Conservation (phyloP, 2,113 vertebrate genomes). For the Ciconia boyciana region DNA sequence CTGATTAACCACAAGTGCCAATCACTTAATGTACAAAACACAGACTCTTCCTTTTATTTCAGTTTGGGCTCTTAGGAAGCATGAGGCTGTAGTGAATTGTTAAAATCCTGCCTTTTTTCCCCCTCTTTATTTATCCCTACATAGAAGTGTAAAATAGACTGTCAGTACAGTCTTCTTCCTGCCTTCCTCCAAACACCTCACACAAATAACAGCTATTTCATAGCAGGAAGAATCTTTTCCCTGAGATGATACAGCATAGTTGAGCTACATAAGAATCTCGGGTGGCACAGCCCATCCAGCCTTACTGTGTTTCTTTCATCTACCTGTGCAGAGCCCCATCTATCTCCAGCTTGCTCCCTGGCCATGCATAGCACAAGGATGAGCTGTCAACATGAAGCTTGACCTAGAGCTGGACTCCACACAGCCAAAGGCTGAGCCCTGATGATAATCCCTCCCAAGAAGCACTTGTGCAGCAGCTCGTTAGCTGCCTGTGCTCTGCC, state of each 20-base stretch:
- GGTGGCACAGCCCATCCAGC: neutral
- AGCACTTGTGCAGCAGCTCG: neutral
- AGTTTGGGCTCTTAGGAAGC: neutral
- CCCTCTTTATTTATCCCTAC: neutral
- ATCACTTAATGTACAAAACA: neutral
- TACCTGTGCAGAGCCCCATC: neutral
- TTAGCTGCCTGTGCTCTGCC: neutral
- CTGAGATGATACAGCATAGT: neutral
- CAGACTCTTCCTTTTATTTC: neutral
- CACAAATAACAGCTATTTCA: neutral
- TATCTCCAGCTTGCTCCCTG: neutral
- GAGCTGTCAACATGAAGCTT: neutral
- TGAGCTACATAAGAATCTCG: neutral
- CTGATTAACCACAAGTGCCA: neutral
- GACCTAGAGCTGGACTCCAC: neutral
- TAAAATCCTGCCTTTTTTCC: neutral
- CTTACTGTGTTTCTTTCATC: neutral
- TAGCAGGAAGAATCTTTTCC: neutral
- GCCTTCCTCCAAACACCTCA: neutral
- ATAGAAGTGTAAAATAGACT: neutral
- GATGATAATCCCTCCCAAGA: rapidly evolving
- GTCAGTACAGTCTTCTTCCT: neutral
- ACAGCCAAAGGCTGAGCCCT: neutral
- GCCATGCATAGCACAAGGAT: neutral
- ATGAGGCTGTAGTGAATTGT: neutral